Evolutionary conservation across 2,888 invertebrate species (phyloP), one percentile per base, ranked within the genome.

Genomic region (Drosophila suboccidentalis): DNA sequence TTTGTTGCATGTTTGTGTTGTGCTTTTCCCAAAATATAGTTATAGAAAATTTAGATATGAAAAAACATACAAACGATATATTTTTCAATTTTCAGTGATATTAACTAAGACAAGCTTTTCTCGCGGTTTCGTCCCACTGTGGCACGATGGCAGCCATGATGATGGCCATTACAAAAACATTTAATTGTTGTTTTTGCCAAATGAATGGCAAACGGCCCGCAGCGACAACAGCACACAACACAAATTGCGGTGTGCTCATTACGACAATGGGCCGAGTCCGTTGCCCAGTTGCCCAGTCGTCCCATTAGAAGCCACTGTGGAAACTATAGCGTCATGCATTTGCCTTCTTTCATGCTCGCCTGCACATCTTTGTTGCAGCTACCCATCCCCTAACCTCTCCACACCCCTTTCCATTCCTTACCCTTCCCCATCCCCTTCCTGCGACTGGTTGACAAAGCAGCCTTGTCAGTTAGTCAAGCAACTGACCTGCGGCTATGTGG

Each of bases 161-260:
- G 75, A 70, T 83, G 83, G 82, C 84, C 90, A 89, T 89, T 89
- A 84, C 87, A 84, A 87, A 86, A 87, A 89, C 90, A 80, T 79
- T 82, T 89, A 88, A 83, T 84, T 90, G 77, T 86, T 86, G 85
- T 83, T 80, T 82, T 87, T 85, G 78, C 87, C 74, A 90, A 89
- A 82, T 82, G 82, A 86, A 87, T 79, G 82, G 89, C 80, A 89
- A 89, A 89, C 82, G 89, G 80, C 83, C 82, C 75, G 73, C 71
- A 75, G 75, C 82, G 67, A 68, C 69, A 71, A 68, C 65, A 73
- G 68, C 75, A 73, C 71, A 87, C 82, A 79, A 85, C 84, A 84
- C 87, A 87, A 85, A 85, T 87, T 85, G 87, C 87, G 87, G 83
- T 86, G 88, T 83, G 88, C 86, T 87, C 88, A 87, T 87, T 87